Evolutionary conservation across 2,888 invertebrate genomes (phyloP).

Genomic region (Eupithecia subumbrata): DNA sequence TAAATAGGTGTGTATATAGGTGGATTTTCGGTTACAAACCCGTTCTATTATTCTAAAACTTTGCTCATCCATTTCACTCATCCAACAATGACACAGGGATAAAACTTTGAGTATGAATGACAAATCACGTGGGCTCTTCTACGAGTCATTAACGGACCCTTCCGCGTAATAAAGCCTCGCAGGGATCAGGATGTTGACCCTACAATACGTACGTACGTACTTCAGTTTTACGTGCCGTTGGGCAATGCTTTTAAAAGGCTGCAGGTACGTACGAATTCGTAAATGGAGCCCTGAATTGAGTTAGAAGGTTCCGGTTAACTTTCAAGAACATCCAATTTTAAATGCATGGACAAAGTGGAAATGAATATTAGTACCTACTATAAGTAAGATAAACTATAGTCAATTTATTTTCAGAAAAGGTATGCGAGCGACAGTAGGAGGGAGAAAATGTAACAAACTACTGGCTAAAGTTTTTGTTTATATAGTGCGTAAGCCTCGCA

Average conservation of each 20-base stretch:
- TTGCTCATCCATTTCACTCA: slow-evolving; percentile 15
- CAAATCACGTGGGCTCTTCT: slow-evolving; percentile 23
- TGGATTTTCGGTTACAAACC: neutral
- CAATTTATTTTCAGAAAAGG: no score
- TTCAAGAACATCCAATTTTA: neutral
- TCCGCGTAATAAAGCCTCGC: slow-evolving; percentile 54
- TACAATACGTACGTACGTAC: slow-evolving; percentile 43
- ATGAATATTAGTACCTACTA: neutral
- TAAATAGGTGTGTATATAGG: neutral
- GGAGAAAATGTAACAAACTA: neutral
- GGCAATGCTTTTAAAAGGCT: neutral
- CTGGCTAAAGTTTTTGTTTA: no score
- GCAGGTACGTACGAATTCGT: neutral
- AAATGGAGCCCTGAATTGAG: neutral
- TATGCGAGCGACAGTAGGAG: no score
- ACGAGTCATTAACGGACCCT: slow-evolving; percentile 47
- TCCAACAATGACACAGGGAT: slow-evolving; percentile 11
- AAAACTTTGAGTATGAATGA: slow-evolving; percentile 28
- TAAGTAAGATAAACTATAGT: no score
- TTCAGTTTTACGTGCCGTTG: neutral
- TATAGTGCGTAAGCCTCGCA: no score
- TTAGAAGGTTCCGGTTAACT: neutral
- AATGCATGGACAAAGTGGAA: neutral
- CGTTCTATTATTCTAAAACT: slow-evolving; percentile 2
- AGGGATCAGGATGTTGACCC: slow-evolving; percentile 54